phyloP scores from a whole-genome alignment of 2,888 invertebrate genomes.

The Drymonia ruficornis region DNA sequence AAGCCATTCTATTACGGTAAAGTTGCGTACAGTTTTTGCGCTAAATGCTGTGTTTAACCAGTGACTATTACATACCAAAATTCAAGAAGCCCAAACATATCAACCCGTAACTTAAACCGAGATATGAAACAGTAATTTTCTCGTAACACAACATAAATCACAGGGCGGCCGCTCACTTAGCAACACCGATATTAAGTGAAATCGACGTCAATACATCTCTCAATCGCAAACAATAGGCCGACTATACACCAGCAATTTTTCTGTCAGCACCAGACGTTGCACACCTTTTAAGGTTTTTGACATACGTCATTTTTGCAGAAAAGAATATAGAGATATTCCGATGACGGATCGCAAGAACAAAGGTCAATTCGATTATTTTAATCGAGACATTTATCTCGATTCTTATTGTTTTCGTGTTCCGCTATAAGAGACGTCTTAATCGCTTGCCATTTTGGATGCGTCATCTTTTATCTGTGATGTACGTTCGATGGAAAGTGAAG shows the following conservation, averaged over 20 bases:
- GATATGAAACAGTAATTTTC: conserved; percentile 41
- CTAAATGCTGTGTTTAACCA: neutral
- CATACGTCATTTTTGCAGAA: conserved; percentile 64
- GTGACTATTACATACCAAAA: neutral
- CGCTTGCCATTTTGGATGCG: conserved; percentile 59
- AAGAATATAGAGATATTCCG: conserved; percentile 66
- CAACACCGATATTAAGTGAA: conserved; percentile 54
- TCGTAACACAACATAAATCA: conserved; percentile 46
- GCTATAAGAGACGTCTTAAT: conserved; percentile 70
- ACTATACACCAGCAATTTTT: conserved; percentile 57
- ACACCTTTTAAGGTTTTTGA: conserved; percentile 62
- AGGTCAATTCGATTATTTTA: conserved; percentile 76
- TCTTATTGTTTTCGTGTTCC: conserved; percentile 72
- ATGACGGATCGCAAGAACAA: conserved; percentile 64
- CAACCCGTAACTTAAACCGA: conserved; percentile 23
- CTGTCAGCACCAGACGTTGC: conserved; percentile 58
- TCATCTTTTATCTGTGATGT: conserved; percentile 58
- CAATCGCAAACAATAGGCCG: conserved; percentile 59
- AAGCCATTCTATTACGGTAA: too few species aligned
- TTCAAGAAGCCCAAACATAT: conserved; percentile 30
- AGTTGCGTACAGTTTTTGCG: too few species aligned
- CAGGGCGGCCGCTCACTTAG: conserved; percentile 39
- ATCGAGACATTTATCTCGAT: conserved; percentile 76
- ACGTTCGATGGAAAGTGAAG: conserved; percentile 47
- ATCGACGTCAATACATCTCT: conserved; percentile 58